Evolutionary conservation across 2,888 invertebrate genomes (phyloP).

Genomic region (Melangyna quadrimaculata): DNA sequence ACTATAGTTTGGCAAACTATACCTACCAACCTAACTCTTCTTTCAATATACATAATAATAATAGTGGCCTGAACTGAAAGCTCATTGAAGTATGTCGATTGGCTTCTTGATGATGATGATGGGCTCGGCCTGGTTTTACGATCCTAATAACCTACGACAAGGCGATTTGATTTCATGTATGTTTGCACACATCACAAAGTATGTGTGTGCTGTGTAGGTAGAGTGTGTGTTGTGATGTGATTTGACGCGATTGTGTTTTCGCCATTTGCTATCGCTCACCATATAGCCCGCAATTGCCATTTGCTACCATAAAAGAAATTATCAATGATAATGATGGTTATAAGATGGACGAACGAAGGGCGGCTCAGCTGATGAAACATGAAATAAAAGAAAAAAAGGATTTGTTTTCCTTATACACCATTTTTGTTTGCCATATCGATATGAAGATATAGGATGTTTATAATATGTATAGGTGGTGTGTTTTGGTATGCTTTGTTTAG

Average conservation of each 20-base stretch:
- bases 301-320: conserved; percentile 60
- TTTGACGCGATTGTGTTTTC: conserved; percentile 57
- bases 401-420: conserved; percentile 49
- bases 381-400: conserved; percentile 53
- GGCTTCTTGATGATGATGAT: conserved; percentile 71
- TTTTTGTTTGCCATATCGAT: conserved; percentile 6
- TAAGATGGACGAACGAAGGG: conserved; percentile 36
- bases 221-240: not conserved
- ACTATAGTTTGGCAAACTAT: conserved; percentile 63
- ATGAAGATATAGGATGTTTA: not conserved
- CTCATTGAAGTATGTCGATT: conserved; percentile 70
- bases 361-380: conserved; percentile 32
- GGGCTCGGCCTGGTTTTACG: conserved; percentile 66
- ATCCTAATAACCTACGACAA: conserved; percentile 66
- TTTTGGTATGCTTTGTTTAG: not conserved
- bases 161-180: conserved; percentile 30
- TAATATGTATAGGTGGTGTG: no score
- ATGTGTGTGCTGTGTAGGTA: not conserved
- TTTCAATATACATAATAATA: no score
- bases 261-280: conserved; percentile 34
- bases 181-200: conserved; percentile 10
- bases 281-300: conserved; percentile 19
- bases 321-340: conserved; percentile 46
- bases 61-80: conserved; percentile 45
- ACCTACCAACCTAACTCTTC: conserved; percentile 19